Base-by-base conservation (phyloP, 1,140 invertebrate genomes). In the Zophobas morio region DNA sequence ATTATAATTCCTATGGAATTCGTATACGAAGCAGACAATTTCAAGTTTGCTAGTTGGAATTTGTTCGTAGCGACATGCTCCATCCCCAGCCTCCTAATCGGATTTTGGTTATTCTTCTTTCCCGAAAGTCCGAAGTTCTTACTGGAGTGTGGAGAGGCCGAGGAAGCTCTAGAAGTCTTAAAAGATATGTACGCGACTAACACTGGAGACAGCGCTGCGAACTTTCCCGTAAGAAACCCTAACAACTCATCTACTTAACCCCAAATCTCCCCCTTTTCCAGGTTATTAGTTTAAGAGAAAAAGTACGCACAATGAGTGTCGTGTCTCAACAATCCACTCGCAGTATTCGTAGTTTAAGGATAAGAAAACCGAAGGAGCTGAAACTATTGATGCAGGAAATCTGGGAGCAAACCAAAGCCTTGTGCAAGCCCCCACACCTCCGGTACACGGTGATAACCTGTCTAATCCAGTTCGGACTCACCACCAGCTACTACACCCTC, bases 51-150 rank as follows among this genome's bases (percentile, higher is more conserved):
- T 79, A 93, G 92, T 6, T 94, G 93, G 93, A 93, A 94, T 86
- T 88, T 93, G 85, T 94, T 94, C 83, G 92, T 94, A 1, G 89
- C 91, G 0, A 87, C 92, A 0, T 93, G 92, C 82, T 90, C 91
- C 1, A 80, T 93, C 1, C 92, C 92, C 0, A 92, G 90, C 37
- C 85, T 90, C 1, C 80, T 91, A 73, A 87, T 93, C 6, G 91
- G 90, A 33, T 87, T 92, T 37, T 94, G 89, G 89, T 88, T 96
- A 1, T 88, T 94, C 73, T 89, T 90, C 36, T 95, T 96, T 87
- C 95, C 95, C 1, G 95, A 96, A 86, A 96, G 94, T 85, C 95
- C 95, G 0, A 96, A 95, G 84, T 96, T 94, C 84, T 88, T 95
- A 70, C 89, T 96, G 79, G 92, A 94, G 82, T 92, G 91, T 84